phyloP scores from a whole-genome alignment of 2,888 invertebrate genomes.

The Tetragonisca angustula region DNA sequence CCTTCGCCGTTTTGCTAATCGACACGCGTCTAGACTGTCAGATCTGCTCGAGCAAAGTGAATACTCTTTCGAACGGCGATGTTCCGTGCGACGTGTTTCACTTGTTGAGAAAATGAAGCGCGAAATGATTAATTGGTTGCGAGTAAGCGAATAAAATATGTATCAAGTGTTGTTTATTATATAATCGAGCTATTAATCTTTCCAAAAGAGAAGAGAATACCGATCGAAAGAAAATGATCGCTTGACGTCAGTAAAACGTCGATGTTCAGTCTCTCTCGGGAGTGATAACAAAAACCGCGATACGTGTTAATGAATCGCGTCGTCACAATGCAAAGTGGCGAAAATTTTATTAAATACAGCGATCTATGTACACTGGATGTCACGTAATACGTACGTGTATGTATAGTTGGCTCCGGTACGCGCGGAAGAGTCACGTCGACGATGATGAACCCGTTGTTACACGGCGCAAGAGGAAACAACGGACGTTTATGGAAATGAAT shows the following conservation, averaged over 20 bases:
- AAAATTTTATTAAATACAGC: neutral
- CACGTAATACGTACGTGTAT: neutral
- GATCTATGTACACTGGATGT: neutral
- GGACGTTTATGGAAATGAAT: constrained; percentile 7
- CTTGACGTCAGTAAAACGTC: too few relatives aligned
- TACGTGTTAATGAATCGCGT: neutral
- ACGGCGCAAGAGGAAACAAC: neutral
- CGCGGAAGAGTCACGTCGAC: neutral
- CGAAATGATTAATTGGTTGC: neutral
- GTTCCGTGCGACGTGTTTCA: neutral
- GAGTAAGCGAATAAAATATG: neutral
- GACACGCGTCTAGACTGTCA: neutral
- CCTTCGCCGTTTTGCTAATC: neutral
- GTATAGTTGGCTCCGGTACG: neutral
- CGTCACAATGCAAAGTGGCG: neutral
- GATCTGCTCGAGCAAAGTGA: neutral
- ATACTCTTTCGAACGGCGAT: neutral
- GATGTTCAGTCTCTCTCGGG: neutral
- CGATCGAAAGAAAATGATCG: neutral
- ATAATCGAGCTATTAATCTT: too few relatives aligned
- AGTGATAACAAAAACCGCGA: neutral
- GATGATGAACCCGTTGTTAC: neutral
- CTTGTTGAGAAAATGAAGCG: neutral
- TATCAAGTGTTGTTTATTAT: neutral
- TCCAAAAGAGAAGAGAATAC: neutral